Evolutionary conservation across 2,797 vertebrate species (phyloP), one percentile per base, ranked within the genome.

Genomic region (Leptodactylus fallax): DNA sequence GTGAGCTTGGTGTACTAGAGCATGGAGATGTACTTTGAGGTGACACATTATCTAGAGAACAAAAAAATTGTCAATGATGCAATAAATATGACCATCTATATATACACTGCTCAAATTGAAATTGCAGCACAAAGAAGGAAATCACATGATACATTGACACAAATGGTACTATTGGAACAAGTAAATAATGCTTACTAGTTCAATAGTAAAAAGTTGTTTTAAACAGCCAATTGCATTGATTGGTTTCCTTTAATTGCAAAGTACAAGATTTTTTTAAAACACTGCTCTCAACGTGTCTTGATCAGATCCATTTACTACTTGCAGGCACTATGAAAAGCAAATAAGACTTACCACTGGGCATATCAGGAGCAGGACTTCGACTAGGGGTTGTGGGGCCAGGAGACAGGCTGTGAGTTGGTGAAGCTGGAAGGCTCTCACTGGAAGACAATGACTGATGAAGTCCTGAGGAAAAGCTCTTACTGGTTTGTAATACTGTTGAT

Each of bases 351-450:
- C 95, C 93, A 91, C 94, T 61, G 27, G 96, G 96, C 85, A 94
- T 93, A 71, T 99, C 98, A 0, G 97, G 96, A 1, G 96, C 97
- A 0, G 98, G 98, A 91, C 96, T 98, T 53, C 96, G 94, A 93
- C 96, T 98, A 4, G 98, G 97, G 0, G 97, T 96, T 0, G 96
- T 92, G 5, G 98, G 97, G 0, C 97, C 97, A 0, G 98, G 97
- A 8, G 97, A 98, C 25, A 98, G 95, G 93, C 98, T 98, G 95
- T 98, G 97, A 0, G 98, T 99, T 16, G 98, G 98, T 1, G 98
- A 99, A 58, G 97, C 98, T 0, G 98, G 97, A 55, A 98, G 96
- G 93, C 98, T 99, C 93, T 99, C 98, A 0, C 97, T 97, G 87
- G 98, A 99, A 2, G 98, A 99, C 88, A 99, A 95, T 0, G 98